Conservation (phyloP, 2,888 invertebrate genomes). For the Caenorhabditis plicata region DNA sequence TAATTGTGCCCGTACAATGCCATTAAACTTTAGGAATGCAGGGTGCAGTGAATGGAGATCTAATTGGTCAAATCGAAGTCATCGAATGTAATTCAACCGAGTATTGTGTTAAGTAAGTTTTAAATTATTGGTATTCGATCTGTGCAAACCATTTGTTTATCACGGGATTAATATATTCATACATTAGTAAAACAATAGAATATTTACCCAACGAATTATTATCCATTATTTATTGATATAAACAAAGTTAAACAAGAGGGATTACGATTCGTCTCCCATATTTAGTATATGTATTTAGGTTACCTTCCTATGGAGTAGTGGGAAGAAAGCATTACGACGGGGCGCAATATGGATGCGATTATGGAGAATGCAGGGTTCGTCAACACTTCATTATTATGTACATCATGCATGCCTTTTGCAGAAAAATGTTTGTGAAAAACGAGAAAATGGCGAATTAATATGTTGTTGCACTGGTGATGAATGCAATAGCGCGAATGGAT, state of each 20-base stretch:
- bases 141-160: not conserved
- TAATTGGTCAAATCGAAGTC: conserved; percentile 22
- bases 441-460: conserved; percentile 12
- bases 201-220: too few species aligned
- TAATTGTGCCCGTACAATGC: too few species aligned
- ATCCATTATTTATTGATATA: too few species aligned
- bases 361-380: conserved; percentile 24
- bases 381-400: not conserved
- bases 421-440: conserved; percentile 21
- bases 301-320: conserved; percentile 24
- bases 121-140: not conserved
- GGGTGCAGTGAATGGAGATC: conserved; percentile 27
- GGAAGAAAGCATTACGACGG: conserved; percentile 32
- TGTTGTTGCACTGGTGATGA: conserved; percentile 30
- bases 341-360: conserved; percentile 32
- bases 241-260: not conserved
- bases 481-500: conserved; percentile 15
- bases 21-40: conserved; percentile 36
- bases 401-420: conserved; percentile 4
- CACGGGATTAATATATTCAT: too few species aligned
- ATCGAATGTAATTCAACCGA: conserved; percentile 33
- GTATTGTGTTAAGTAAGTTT: conserved; percentile 32
- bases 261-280: not conserved
- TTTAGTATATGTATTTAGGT: conserved; percentile 24
- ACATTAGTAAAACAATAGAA: too few species aligned